Conservation (phyloP, 2,888 invertebrate species). For the Horisme vitalbata region DNA sequence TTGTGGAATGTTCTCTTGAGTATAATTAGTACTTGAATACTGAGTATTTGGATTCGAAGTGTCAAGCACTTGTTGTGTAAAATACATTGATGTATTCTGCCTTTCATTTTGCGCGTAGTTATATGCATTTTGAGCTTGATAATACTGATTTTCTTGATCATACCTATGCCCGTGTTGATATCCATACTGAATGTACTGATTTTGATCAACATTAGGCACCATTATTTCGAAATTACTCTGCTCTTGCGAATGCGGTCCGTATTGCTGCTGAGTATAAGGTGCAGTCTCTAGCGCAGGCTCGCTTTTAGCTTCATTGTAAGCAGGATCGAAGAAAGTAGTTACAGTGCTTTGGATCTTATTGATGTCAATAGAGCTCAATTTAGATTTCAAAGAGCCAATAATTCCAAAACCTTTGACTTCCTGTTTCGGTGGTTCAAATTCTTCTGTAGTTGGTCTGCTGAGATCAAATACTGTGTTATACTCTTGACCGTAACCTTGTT, state of each 20-base stretch:
- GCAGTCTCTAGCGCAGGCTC: slow-evolving; percentile 34
- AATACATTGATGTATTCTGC: slow-evolving; percentile 33
- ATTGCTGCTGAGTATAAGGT: slow-evolving; percentile 35
- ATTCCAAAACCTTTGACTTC: slow-evolving; percentile 66
- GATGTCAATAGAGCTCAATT: slow-evolving; percentile 69
- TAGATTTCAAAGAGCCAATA: slow-evolving; percentile 75
- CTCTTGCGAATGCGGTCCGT: slow-evolving; percentile 30
- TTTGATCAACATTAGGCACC: slow-evolving; percentile 44
- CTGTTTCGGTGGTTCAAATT: slow-evolving; percentile 48
- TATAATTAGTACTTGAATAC: slow-evolving; percentile 13
- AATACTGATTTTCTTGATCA: slow-evolving; percentile 29
- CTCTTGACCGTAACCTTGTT: slow-evolving; percentile 34
- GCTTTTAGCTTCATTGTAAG: slow-evolving; percentile 56
- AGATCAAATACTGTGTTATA: slow-evolving; percentile 66
- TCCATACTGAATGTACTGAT: slow-evolving; percentile 20
- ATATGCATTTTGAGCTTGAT: slow-evolving; percentile 30
- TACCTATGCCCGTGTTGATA: slow-evolving; percentile 28
- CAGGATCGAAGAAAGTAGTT: slow-evolving; percentile 76
- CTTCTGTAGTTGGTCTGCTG: slow-evolving; percentile 57
- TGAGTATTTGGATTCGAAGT: slow-evolving; percentile 11
- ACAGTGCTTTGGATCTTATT: slow-evolving; percentile 75
- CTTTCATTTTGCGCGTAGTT: slow-evolving; percentile 37
- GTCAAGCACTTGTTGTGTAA: slow-evolving; percentile 13
- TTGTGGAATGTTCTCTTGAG: slow-evolving; percentile 27
- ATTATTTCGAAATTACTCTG: slow-evolving; percentile 55